Percentiles rank a stretch among this genome's conserved stretches.
These are phyloP conservation scores for Brachylomia viminalis DNA, from an alignment of 2,888 invertebrate genomes.

Conservation along the genomic window DNA sequence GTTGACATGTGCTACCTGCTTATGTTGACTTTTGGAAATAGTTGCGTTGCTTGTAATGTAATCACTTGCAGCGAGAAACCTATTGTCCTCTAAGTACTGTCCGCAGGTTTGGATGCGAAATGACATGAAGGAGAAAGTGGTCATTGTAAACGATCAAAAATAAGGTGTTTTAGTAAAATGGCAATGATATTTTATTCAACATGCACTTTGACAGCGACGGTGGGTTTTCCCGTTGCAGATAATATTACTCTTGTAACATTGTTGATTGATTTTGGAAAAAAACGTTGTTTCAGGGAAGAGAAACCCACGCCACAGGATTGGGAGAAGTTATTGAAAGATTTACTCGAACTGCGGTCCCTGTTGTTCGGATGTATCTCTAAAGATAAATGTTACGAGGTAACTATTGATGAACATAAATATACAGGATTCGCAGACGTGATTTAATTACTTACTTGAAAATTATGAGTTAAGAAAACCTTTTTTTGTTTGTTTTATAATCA, in stretches of 20 bases:
- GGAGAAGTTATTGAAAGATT: conserved; percentile 92
- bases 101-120: not conserved
- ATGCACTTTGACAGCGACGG: not conserved
- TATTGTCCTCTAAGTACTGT: not conserved
- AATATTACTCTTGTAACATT: not conserved
- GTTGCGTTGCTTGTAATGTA: not conserved
- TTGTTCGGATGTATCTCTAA: conserved; percentile 90
- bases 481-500: not conserved
- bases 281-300: conserved; percentile 73
- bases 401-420: not conserved
- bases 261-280: not conserved
- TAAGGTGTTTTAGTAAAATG: too few species aligned
- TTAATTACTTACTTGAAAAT: not conserved
- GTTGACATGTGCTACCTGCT: too few species aligned
- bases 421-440: not conserved
- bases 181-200: not conserved
- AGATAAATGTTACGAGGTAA: conserved; percentile 89
- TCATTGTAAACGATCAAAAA: not conserved
- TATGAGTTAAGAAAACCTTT: not conserved
- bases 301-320: conserved; percentile 89
- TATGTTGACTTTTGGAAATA: not conserved
- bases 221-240: conserved; percentile 11
- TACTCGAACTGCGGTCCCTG: conserved; percentile 91
- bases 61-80: not conserved
- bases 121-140: not conserved